Percentiles rank a stretch among this genome's conserved stretches.
phyloP scores from a whole-genome alignment of 2,888 invertebrate species.

The Amphipoea lucens region DNA sequence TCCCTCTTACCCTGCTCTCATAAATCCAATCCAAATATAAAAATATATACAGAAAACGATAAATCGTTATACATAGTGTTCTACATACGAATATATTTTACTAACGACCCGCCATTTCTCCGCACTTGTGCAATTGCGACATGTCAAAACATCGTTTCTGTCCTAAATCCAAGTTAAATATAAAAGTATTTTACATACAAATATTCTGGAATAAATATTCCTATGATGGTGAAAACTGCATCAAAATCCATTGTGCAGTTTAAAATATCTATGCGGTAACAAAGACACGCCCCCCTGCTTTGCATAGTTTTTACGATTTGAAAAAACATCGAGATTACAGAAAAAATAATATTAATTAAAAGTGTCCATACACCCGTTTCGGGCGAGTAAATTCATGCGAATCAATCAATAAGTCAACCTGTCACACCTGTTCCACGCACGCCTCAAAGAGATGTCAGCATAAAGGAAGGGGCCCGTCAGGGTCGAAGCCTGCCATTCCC shows the following conservation, averaged over 20 bases:
- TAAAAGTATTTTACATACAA: background rate
- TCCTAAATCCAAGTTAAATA: background rate
- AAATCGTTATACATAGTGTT: constrained; percentile 60
- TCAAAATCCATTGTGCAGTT: background rate
- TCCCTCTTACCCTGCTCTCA: background rate
- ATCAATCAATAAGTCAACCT: background rate
- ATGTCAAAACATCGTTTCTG: background rate
- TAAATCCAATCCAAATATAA: background rate
- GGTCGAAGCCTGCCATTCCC: too few relatives aligned
- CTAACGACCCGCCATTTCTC: constrained; percentile 33
- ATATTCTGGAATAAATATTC: background rate
- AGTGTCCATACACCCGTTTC: background rate
- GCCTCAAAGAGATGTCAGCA: too few relatives aligned
- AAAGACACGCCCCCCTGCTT: background rate
- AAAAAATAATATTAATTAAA: too few relatives aligned
- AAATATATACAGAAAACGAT: constrained; percentile 8
- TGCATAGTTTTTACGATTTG: background rate
- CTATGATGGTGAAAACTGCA: background rate
- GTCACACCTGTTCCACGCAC: too few relatives aligned
- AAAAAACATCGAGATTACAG: background rate
- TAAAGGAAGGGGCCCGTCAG: too few relatives aligned
- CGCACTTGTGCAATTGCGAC: background rate
- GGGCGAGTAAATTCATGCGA: background rate
- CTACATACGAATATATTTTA: constrained; percentile 65
- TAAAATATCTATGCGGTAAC: background rate